Evolutionary conservation across 2,888 invertebrate species (phyloP), one percentile per base, ranked within the genome.

Genomic region (Brachyptera risi): DNA sequence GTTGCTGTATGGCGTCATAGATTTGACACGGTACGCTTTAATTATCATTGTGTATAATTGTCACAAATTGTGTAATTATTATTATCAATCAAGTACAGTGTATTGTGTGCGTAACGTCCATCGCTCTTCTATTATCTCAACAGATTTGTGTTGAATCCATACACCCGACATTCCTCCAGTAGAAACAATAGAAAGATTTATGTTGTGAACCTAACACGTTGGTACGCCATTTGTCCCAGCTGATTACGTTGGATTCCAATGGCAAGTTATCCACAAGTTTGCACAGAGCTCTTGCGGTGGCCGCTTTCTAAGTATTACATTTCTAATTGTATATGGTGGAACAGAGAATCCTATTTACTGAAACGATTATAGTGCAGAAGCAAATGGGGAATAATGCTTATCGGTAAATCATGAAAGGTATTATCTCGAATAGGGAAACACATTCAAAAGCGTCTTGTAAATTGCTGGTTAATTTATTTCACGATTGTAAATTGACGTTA

Each of bases 151-250:
- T 21, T 54, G 13, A 31, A 37, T 54, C 47, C 24, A 24, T 24
- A 24, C 47, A 23, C 47, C n/a, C 19, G 37, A 37, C 23, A 54
- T 35, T 54, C 35, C 54, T 13, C 19, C 35, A 37, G 2, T 4
- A 15, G 54, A 37, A 54, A 54, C 54, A 54, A 54, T 54, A 37
- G 54, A 54, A 54, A 54, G 54, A 54, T 54, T 54, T 54, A 54
- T 54, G 54, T 54, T 54, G 3, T 1, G 35, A 37, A 19, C 35
- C 35, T 17, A 21, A 31, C 13, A 54, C 35, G 37, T 54, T 54
- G 23, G 47, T 54, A 37, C 21, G 17, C 54, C 54, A 54, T 54
- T 54, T 54, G 54, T 37, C 35, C 35, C 37, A 35, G 19, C 54
- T 54, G 54, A 54, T 54, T 54, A 54, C 37, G n/a, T n/a, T 23